These are phyloP conservation scores for Ctenopoma multispine DNA, from an alignment of 2,797 vertebrate species.

Conservation along the genomic window DNA sequence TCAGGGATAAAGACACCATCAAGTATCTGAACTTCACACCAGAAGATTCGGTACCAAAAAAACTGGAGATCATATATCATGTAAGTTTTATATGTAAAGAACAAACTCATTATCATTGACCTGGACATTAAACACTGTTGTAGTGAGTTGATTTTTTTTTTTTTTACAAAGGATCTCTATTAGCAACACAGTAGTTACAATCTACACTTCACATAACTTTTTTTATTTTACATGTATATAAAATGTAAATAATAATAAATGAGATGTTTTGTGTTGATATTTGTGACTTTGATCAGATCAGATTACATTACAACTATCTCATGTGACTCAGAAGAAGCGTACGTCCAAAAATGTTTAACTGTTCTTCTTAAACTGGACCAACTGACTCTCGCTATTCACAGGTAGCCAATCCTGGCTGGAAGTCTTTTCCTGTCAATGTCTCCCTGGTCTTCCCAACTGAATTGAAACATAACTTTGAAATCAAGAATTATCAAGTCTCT, in stretches of 20 bases:
- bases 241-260: too few relatives aligned
- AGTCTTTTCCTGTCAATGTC: constrained; percentile 67
- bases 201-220: too few relatives aligned
- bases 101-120: background rate
- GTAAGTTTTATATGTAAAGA: constrained; percentile 46
- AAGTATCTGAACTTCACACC: constrained; percentile 71
- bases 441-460: constrained; percentile 66
- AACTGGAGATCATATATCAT: constrained; percentile 51
- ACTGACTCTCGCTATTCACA: constrained; percentile 44
- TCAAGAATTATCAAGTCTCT: constrained; percentile 56
- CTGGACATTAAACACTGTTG: too few relatives aligned
- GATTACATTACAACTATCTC: background rate
- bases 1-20: constrained; percentile 47
- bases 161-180: too few relatives aligned
- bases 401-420: constrained; percentile 76
- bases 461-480: constrained; percentile 65
- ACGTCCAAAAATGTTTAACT: background rate
- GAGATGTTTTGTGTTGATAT: too few relatives aligned
- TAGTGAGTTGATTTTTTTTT: too few relatives aligned
- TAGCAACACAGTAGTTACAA: too few relatives aligned
- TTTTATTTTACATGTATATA: too few relatives aligned
- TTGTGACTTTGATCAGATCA: too few relatives aligned
- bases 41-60: constrained; percentile 53
- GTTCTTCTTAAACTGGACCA: background rate
- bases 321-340: background rate